Evolutionary conservation across 2,888 invertebrate genomes (phyloP).

Genomic region (Diogma glabrata): DNA sequence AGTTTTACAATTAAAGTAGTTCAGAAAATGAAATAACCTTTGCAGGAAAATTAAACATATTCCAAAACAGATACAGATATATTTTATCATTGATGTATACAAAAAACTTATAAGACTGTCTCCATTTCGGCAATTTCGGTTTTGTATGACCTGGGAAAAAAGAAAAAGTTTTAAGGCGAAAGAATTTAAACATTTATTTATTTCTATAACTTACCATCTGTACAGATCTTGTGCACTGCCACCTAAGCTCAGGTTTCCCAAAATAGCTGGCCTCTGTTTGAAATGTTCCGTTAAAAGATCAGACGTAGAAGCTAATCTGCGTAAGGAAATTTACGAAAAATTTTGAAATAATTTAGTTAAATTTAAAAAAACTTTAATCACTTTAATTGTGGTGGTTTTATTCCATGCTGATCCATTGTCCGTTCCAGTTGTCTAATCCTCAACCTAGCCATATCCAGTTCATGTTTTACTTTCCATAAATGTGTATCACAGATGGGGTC

Average conservation of each 20-base stretch:
- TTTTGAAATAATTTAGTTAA: background rate
- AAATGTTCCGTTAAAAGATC: conserved; percentile 43
- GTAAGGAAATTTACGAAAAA: conserved; percentile 10
- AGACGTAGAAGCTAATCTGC: conserved; percentile 47
- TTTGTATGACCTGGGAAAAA: conserved; percentile 39
- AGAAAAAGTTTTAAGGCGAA: background rate
- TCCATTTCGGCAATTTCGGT: conserved; percentile 82
- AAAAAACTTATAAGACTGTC: conserved; percentile 72
- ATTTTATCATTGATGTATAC: too few species aligned
- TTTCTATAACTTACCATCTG: conserved; percentile 35
- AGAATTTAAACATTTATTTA: too few species aligned
- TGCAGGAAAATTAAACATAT: too few species aligned
- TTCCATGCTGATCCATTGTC: conserved; percentile 71
- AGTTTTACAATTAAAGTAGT: too few species aligned
- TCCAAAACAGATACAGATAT: too few species aligned
- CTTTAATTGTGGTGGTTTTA: conserved; percentile 63
- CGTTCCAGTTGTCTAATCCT: conserved; percentile 78
- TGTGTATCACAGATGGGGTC: conserved; percentile 72
- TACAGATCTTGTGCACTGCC: conserved; percentile 40
- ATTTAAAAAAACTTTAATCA: conserved; percentile 28
- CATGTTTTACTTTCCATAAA: conserved; percentile 84
- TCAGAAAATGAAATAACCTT: too few species aligned
- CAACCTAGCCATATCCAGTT: conserved; percentile 75
- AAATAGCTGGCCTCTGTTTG: conserved; percentile 43
- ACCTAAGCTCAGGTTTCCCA: conserved; percentile 36